A percentile compares a stretch with the other conserved stretches of the same genome.
phyloP scores from a whole-genome alignment of 2,113 vertebrate species.

The Herpetotheres cachinnans region DNA sequence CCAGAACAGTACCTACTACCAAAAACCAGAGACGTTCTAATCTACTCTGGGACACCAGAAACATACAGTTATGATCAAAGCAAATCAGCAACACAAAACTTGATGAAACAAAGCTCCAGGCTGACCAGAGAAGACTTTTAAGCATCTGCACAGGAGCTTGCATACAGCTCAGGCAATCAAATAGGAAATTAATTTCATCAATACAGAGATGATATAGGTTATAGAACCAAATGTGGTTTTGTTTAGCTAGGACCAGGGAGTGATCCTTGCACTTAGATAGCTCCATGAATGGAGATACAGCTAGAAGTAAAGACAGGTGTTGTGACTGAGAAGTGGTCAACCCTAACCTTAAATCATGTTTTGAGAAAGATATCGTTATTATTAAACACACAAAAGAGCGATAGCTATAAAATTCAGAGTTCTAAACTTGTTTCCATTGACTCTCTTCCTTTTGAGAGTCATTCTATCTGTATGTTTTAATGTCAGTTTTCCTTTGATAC shows the following conservation, averaged over 20 bases:
- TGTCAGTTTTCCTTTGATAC: background rate
- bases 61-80: background rate
- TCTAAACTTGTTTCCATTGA: background rate
- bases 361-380: background rate
- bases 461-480: background rate
- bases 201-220: background rate
- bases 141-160: background rate
- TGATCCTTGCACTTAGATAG: background rate
- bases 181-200: background rate
- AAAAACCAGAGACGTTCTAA: background rate
- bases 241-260: background rate
- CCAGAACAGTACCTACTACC: background rate
- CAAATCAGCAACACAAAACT: background rate
- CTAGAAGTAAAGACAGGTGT: background rate
- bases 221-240: background rate
- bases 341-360: background rate
- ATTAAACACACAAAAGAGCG: background rate
- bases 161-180: background rate
- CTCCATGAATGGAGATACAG: background rate
- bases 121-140: background rate
- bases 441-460: background rate
- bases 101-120: background rate
- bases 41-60: background rate
- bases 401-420: background rate
- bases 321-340: background rate